Conservation (phyloP, 2,113 vertebrate species). For the Campylomormyrus tamandua region DNA sequence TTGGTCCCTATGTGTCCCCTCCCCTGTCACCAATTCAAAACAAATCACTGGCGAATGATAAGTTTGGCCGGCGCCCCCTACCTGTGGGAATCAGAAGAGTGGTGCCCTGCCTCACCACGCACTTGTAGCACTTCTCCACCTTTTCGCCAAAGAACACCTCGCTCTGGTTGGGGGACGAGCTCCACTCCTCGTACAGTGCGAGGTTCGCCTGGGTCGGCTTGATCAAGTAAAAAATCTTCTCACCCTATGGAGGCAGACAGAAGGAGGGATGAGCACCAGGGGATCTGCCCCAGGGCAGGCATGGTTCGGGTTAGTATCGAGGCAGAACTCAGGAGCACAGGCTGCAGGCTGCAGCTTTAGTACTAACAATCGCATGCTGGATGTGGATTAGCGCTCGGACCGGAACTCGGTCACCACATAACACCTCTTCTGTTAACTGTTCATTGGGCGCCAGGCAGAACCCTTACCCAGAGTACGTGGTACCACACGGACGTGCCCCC, state of each 20-base stretch:
- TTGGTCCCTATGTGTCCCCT: not conserved
- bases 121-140: slow-evolving; percentile 83
- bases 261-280: too few species aligned
- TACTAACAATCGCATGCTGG: not conserved
- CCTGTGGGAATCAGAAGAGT: slow-evolving; percentile 96
- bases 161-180: slow-evolving; percentile 94
- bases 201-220: slow-evolving; percentile 89
- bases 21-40: not conserved
- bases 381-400: not conserved
- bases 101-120: slow-evolving; percentile 84
- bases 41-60: not conserved
- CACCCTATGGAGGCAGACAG: slow-evolving; percentile 66
- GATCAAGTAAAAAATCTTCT: slow-evolving; percentile 98
- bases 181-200: slow-evolving; percentile 95
- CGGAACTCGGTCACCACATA: not conserved
- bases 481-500: slow-evolving; percentile 99
- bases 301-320: too few species aligned
- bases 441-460: not conserved
- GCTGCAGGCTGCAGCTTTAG: not conserved
- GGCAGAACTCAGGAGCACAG: not conserved
- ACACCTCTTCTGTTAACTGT: not conserved
- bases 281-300: not conserved
- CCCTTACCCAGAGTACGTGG: slow-evolving; percentile 93
- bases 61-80: slow-evolving; percentile 44
- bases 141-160: slow-evolving; percentile 96